These are phyloP conservation scores for Willowsia nigromaculata DNA, from an alignment of 2,888 invertebrate species.

Conservation along the genomic window DNA sequence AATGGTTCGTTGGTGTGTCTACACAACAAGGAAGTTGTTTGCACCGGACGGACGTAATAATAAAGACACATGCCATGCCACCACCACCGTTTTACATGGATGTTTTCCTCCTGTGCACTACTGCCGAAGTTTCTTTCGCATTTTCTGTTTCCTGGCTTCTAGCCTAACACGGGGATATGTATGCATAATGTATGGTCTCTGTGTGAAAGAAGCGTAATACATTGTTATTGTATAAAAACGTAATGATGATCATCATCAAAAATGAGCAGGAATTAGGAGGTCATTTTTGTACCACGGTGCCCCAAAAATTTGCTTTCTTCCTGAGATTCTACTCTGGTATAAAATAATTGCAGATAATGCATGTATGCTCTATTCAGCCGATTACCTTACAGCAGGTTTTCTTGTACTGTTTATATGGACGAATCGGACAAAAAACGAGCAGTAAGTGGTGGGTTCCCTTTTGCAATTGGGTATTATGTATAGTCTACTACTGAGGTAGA, in stretches of 20 bases:
- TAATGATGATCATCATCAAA: conserved; percentile 27
- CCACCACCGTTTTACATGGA: not conserved
- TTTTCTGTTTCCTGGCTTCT: conserved; percentile 55
- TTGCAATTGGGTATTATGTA: too few relatives aligned
- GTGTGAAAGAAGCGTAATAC: not conserved
- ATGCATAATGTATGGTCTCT: not conserved
- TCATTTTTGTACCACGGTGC: not conserved
- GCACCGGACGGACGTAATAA: conserved; percentile 38
- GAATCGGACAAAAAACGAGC: too few relatives aligned
- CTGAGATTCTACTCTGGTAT: too few relatives aligned
- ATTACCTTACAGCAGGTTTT: too few relatives aligned
- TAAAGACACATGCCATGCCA: conserved; percentile 28
- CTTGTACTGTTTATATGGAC: too few relatives aligned
- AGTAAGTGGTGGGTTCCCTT: too few relatives aligned
- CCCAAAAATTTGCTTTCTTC: not conserved
- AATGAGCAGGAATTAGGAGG: not conserved
- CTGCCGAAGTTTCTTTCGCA: not conserved
- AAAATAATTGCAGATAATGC: too few relatives aligned
- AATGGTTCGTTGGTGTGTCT: not conserved
- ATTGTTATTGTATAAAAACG: conserved; percentile 30
- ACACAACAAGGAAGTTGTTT: conserved; percentile 17
- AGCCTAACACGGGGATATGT: conserved; percentile 62
- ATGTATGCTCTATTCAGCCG: too few relatives aligned
- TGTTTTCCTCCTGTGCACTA: not conserved
- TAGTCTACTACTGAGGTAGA: too few relatives aligned